Evolutionary conservation across 1,140 invertebrate genomes (phyloP).

Genomic region (Ips nitidus): DNA sequence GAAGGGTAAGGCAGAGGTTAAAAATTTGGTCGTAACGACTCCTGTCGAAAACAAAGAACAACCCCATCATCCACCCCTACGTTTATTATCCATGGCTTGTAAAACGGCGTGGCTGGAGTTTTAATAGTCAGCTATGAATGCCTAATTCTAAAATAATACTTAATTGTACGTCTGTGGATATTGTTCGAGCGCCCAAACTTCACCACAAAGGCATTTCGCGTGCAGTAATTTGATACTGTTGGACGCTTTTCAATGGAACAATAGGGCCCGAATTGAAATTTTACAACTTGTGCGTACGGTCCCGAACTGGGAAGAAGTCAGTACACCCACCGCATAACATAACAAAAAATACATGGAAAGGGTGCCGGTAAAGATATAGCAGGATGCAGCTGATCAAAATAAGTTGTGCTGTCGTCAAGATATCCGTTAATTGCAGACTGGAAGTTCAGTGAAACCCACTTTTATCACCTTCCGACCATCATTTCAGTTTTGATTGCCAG

Average conservation of each 20-base stretch:
- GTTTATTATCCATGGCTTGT: constrained; percentile 23
- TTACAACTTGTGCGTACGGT: constrained; percentile 2
- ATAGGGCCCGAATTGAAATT: constrained; percentile 6
- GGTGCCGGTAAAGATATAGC: no score
- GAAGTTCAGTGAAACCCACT: no score
- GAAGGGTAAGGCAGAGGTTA: constrained; percentile 7
- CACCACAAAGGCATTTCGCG: constrained; percentile 24
- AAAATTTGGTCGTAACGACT: constrained; percentile 18
- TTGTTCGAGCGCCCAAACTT: constrained; percentile 32
- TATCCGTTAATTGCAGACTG: no score
- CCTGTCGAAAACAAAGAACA: constrained; percentile 23
- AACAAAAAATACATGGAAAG: no score
- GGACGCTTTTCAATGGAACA: constrained; percentile 26
- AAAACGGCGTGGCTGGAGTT: constrained; percentile 27
- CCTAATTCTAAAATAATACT: constrained; percentile 35
- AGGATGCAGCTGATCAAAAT: no score
- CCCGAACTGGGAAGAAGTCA: no score
- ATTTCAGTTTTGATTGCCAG: no score
- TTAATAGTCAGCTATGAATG: constrained; percentile 31
- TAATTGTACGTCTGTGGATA: constrained; percentile 31
- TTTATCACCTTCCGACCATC: no score
- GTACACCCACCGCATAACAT: no score
- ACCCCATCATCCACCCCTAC: constrained; percentile 23
- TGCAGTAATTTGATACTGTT: constrained; percentile 39
- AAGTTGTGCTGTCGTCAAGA: no score